A percentile compares a stretch with the other conserved stretches of the same genome.
Evolutionary conservation across 2,797 vertebrate genomes (phyloP).

Genomic region (Rhinophrynus dorsalis): DNA sequence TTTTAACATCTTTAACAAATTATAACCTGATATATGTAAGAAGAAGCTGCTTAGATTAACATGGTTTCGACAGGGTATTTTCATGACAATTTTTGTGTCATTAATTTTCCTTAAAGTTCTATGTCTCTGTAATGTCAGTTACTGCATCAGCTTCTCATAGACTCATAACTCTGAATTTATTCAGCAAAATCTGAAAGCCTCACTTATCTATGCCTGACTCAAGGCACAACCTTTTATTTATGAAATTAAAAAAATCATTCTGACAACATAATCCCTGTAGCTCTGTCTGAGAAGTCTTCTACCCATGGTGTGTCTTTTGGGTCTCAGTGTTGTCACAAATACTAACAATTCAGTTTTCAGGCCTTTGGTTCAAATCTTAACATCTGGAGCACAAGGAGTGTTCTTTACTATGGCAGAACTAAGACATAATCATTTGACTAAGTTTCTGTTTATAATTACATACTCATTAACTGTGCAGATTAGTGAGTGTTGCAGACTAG

Average conservation of each 20-base stretch:
- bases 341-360: constrained; percentile 34
- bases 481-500: constrained; percentile 8
- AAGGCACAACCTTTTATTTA: constrained; percentile 38
- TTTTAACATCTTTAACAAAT: constrained; percentile 2
- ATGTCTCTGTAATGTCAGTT: background rate
- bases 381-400: constrained; percentile 24
- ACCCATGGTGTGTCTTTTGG: constrained; percentile 25
- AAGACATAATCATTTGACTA: constrained; percentile 21
- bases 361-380: constrained; percentile 41
- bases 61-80: background rate
- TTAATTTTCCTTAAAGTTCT: constrained; percentile 1
- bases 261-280: constrained; percentile 33
- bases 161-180: constrained; percentile 9
- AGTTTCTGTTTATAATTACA: constrained; percentile 29
- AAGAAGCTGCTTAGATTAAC: background rate
- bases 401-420: constrained; percentile 39
- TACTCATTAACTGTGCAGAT: constrained; percentile 21
- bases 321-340: constrained; percentile 39
- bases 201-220: constrained; percentile 30
- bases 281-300: constrained; percentile 18
- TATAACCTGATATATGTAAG: background rate
- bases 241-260: constrained; percentile 21
- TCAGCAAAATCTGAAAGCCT: constrained; percentile 20
- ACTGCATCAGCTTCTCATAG: background rate
- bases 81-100: background rate